These are phyloP conservation scores for Eremophila alpestris DNA, from an alignment of 2,797 vertebrate species.

Conservation along the genomic window DNA sequence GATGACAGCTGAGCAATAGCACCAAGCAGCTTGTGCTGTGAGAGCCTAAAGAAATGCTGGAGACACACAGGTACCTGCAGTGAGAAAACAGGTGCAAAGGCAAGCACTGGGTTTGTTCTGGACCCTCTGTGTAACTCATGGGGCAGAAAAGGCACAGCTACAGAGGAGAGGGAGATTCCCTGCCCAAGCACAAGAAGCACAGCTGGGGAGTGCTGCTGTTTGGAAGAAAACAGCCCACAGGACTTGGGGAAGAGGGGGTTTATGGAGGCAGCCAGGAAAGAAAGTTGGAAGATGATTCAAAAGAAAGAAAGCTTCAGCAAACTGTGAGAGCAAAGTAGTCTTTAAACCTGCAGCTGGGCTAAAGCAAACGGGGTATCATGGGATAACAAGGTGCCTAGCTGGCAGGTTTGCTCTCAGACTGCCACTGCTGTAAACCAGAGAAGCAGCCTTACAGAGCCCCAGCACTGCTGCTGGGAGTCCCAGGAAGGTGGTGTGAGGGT, in stretches of 20 bases:
- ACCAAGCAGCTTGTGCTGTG: neutral
- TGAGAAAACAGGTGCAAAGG: neutral
- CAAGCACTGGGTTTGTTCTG: neutral
- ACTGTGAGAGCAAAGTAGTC: neutral
- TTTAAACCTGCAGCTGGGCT: neutral
- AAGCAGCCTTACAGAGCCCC: neutral
- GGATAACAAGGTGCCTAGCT: neutral
- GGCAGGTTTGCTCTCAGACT: neutral
- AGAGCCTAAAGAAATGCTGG: neutral
- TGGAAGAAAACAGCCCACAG: neutral
- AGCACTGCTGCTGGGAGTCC: neutral
- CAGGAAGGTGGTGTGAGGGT: fast-evolving
- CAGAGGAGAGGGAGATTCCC: neutral
- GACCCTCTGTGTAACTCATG: neutral
- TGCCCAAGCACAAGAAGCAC: neutral
- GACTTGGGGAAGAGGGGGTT: neutral
- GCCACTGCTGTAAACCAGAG: neutral
- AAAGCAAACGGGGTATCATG: neutral
- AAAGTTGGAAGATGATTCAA: neutral
- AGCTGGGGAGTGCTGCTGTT: neutral
- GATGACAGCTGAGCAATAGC: neutral
- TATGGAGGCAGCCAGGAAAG: neutral
- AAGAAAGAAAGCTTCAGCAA: neutral
- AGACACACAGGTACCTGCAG: neutral
- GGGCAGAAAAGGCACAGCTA: neutral